These are phyloP conservation scores for Neotoma lepida DNA, from an alignment of 2,113 vertebrate species.

Conservation along the genomic window DNA sequence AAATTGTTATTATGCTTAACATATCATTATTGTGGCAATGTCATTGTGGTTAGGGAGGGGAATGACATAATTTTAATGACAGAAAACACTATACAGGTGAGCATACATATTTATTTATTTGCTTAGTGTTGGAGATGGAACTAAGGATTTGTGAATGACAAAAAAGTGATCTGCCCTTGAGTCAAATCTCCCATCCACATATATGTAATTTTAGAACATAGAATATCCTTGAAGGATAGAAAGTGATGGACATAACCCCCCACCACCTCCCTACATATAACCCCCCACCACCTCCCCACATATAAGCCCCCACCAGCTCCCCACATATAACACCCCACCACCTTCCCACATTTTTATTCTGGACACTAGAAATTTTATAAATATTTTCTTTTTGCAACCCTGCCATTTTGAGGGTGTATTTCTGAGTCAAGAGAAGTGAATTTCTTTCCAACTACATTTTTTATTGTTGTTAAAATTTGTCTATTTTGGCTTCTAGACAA, in stretches of 20 bases:
- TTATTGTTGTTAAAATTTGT: conserved; percentile 32
- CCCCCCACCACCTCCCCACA: accelerated
- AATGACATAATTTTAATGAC: background rate
- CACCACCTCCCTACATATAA: accelerated
- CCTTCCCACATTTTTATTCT: background rate
- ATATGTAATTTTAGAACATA: background rate
- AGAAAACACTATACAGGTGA: background rate
- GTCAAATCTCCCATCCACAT: background rate
- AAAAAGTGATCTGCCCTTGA: background rate
- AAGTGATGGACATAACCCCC: accelerated
- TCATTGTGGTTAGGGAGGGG: background rate
- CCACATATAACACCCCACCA: accelerated
- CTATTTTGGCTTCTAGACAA: background rate
- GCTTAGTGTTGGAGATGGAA: background rate
- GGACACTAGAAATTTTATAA: background rate
- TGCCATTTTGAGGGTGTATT: conserved; percentile 11
- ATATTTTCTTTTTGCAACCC: background rate
- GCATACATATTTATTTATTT: background rate
- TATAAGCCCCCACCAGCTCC: accelerated
- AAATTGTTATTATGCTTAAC: background rate
- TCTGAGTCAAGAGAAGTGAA: conserved; percentile 40
- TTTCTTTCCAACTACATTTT: conserved; percentile 48
- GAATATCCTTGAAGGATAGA: background rate
- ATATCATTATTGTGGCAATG: background rate
- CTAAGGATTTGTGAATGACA: too few species aligned